Percentiles rank a stretch among this genome's conserved stretches.
These are phyloP conservation scores for Numenius phaeopus DNA, from an alignment of 2,797 vertebrate species.

Conservation along the genomic window DNA sequence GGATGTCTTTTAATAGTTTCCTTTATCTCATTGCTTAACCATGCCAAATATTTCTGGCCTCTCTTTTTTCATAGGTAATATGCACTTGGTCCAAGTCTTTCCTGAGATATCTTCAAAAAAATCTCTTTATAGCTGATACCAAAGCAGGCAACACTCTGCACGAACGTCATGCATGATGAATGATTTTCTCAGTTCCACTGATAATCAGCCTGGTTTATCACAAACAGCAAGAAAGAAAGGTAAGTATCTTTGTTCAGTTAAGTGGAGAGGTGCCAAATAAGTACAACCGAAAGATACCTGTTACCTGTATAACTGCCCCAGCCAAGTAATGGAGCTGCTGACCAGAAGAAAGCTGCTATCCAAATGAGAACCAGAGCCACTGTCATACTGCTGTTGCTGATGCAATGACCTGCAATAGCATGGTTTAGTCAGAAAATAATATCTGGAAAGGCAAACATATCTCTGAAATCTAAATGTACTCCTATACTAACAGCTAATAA, in stretches of 20 bases:
- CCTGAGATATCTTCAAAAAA: background rate
- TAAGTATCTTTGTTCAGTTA: background rate
- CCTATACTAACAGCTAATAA: background rate
- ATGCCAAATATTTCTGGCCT: slow-evolving; percentile 35
- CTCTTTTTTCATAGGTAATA: background rate
- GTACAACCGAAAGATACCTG: background rate
- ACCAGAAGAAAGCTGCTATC: slow-evolving; percentile 90
- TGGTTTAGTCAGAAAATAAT: background rate
- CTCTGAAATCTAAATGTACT: background rate
- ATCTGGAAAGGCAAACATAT: background rate
- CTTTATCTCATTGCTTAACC: slow-evolving; percentile 27
- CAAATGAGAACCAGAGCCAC: slow-evolving; percentile 87
- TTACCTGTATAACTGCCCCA: slow-evolving; percentile 95
- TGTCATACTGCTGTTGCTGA: slow-evolving; percentile 83
- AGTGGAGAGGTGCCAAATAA: background rate
- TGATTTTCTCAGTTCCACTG: background rate
- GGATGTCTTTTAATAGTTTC: background rate
- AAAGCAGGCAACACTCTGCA: background rate
- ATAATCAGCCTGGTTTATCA: background rate
- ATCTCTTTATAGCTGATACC: background rate
- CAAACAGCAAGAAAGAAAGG: background rate
- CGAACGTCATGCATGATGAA: accelerated
- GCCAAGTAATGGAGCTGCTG: slow-evolving; percentile 87
- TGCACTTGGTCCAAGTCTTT: background rate
- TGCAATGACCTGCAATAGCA: slow-evolving; percentile 82